Evolutionary conservation across 1,140 invertebrate species (phyloP), one percentile per base, ranked within the genome.

Genomic region (Drosophila biarmipes): DNA sequence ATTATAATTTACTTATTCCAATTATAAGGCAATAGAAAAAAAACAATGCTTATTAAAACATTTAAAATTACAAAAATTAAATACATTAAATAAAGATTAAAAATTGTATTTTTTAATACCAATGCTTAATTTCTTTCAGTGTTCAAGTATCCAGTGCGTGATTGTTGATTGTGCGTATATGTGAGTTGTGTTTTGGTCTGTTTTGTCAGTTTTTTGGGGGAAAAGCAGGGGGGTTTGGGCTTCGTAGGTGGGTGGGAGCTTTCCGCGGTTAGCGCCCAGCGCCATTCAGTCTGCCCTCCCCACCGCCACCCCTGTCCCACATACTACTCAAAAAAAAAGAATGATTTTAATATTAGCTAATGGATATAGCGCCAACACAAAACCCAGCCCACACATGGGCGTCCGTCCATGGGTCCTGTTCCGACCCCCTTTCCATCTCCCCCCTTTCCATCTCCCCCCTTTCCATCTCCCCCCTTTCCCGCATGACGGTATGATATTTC

Each of bases 281-380:
- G 76, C 80, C 84, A 77, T 79, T 77, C 79, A 89, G 84, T 89
- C 84, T 89, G 64, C 67, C 21, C 24, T 43, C 37, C 24, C 38
- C 42, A 7, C 8, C 21, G 2, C 21, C 21, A 1, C 21, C 21
- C 4, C 21, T 4, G 1, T 5, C 24, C 24, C 24, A 4, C 24
- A 24, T 24, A 24, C 24, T 17, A 4, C 38, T 27, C 34, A 48
- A 67, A 29, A 49, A 71, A 57, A 59, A 59, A 61, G 71, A 89
- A 89, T 89, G 79, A 89, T 89, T 89, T 89, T 89, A 89, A 89
- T 89, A 89, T 89, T 84, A 82, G 84, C 84, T 89, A 89, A 89
- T 89, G 84, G 84, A 89, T 89, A 89, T 77, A 72, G 75, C 79
- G 73, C 72, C 75, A 68, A 53, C 61, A 74, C 48, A 48, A 48